Conservation (phyloP, 1,140 invertebrate genomes). For the Propsilocerus akamusi region DNA sequence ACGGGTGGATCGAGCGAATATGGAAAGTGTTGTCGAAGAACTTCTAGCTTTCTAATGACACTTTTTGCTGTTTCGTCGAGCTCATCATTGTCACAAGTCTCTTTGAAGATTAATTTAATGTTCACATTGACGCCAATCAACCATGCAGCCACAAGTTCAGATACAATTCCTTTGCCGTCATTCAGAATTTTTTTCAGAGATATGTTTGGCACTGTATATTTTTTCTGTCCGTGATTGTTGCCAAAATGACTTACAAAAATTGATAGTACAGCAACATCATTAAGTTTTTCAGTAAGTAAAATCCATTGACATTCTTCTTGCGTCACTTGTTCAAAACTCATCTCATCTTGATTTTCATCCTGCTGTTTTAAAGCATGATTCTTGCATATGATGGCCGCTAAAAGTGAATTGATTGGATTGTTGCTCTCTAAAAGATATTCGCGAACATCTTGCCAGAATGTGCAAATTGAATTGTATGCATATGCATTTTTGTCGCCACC, state of each 20-base stretch:
- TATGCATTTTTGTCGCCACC: constrained; percentile 19
- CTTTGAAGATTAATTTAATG: constrained; percentile 5
- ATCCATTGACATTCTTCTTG: constrained; percentile 73
- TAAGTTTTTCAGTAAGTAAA: constrained; percentile 67
- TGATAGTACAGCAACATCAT: constrained; percentile 66
- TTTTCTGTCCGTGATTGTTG: constrained; percentile 25
- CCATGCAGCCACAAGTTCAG: constrained; percentile 69
- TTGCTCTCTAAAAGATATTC: constrained; percentile 44
- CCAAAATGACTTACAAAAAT: constrained; percentile 37
- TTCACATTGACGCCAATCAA: constrained; percentile 18
- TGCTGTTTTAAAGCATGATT: constrained; percentile 32
- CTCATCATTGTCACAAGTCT: constrained; percentile 6
- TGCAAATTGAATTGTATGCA: constrained; percentile 44
- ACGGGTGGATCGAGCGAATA: constrained; percentile 63
- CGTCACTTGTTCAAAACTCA: constrained; percentile 67
- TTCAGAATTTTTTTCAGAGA: constrained; percentile 55
- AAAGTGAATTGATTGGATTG: constrained; percentile 49
- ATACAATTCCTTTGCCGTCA: constrained; percentile 66
- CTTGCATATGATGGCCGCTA: constrained; percentile 56
- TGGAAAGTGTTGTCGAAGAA: constrained; percentile 59
- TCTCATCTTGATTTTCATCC: constrained; percentile 29
- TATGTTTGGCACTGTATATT: constrained; percentile 38
- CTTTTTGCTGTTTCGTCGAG: constrained; percentile 16
- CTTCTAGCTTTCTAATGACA: constrained; percentile 34
- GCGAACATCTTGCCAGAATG: constrained; percentile 58